Evolutionary conservation across 92 coral and sea anemone species (phyloP).

Genomic region (Parazoanthus darwini): DNA sequence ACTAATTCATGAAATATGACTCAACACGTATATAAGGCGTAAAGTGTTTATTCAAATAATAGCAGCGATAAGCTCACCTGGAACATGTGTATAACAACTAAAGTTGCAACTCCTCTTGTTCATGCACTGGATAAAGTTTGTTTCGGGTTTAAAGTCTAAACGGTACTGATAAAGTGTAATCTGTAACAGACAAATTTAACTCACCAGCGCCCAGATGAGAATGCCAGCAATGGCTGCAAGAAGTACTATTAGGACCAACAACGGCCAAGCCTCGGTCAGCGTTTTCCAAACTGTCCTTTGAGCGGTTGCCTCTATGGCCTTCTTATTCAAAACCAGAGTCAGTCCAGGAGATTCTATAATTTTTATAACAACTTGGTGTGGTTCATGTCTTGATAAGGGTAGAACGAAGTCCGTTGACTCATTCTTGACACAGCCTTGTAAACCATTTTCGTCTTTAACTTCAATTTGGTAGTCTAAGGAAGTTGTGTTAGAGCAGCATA

Average conservation of each 20-base stretch:
- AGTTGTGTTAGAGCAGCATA: slow-evolving; percentile 15
- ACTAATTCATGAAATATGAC: not conserved
- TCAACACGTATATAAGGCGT: not conserved
- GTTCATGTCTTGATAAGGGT: not conserved
- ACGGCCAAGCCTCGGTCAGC: slow-evolving; percentile 23
- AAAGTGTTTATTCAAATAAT: not conserved
- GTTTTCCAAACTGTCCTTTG: slow-evolving; percentile 37
- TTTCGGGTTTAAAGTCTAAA: not conserved
- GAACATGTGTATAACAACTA: no score
- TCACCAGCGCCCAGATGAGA: slow-evolving; percentile 35
- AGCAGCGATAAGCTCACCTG: no score
- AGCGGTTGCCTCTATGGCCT: slow-evolving; percentile 24
- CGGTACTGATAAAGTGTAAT: not conserved
- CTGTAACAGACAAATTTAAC: not conserved
- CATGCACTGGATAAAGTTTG: not conserved
- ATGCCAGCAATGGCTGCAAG: slow-evolving; percentile 38
- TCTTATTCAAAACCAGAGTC: slow-evolving; percentile 35
- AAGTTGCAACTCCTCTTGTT: no score
- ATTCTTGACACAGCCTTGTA: slow-evolving; percentile 32
- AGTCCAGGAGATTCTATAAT: slow-evolving; percentile 34
- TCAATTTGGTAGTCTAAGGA: slow-evolving; percentile 17
- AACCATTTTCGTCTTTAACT: slow-evolving; percentile 12
- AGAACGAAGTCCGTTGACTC: slow-evolving; percentile 35
- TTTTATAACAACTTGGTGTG: not conserved
- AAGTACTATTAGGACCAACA: slow-evolving; percentile 2